Conservation (phyloP, 2,888 invertebrate genomes). For the Drosophila macrospina region DNA sequence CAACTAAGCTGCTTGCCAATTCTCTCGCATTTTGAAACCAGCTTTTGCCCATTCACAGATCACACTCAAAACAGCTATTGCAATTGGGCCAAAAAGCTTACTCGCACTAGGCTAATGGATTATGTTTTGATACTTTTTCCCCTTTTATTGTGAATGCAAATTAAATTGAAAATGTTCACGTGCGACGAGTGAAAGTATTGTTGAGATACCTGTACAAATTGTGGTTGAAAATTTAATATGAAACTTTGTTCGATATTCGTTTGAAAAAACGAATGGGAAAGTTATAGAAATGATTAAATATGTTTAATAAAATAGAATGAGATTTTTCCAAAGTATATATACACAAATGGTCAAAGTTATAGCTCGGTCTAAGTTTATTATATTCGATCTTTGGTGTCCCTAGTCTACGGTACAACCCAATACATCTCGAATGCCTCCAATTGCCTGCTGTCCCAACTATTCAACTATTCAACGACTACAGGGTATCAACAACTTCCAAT, state of each 20-base stretch:
- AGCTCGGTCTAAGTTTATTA: too few species aligned
- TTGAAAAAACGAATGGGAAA: background rate
- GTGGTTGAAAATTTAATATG: background rate
- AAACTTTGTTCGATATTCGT: background rate
- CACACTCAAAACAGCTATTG: background rate
- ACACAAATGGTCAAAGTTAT: too few species aligned
- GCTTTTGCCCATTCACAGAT: background rate
- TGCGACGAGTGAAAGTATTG: conserved; percentile 1
- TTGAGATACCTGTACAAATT: conserved; percentile 2
- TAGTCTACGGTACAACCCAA: too few species aligned
- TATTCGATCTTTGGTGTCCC: too few species aligned
- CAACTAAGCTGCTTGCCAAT: conserved; percentile 54
- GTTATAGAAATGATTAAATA: too few species aligned
- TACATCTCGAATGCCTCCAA: too few species aligned
- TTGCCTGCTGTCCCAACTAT: too few species aligned
- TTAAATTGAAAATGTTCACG: background rate
- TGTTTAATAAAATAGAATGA: too few species aligned
- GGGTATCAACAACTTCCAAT: too few species aligned
- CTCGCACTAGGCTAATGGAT: conserved; percentile 2
- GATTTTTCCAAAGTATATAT: too few species aligned
- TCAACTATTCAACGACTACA: too few species aligned
- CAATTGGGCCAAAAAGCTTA: too few species aligned
- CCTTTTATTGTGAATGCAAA: background rate
- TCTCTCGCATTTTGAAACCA: conserved; percentile 2
- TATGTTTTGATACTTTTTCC: background rate